These are phyloP conservation scores for Anneissia japonica DNA, from an alignment of 35 echinoderm and acorn worm genomes.

Conservation along the genomic window DNA sequence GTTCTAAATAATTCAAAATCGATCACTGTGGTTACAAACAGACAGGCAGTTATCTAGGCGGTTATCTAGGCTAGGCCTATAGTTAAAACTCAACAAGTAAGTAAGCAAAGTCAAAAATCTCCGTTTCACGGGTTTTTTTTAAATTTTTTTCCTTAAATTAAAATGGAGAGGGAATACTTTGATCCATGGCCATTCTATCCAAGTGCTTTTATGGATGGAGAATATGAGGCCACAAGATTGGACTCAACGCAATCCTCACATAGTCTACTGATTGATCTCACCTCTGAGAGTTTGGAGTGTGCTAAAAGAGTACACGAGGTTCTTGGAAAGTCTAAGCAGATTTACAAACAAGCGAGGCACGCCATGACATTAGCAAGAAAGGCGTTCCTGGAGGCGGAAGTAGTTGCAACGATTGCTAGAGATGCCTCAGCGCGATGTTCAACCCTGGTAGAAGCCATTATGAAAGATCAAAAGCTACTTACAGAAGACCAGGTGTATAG, in stretches of 20 bases:
- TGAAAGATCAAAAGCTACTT: background rate
- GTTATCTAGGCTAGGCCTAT: no score
- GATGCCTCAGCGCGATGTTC: background rate
- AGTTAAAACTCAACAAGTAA: no score
- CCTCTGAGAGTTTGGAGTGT: background rate
- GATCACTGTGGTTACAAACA: no score
- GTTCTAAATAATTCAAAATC: no score
- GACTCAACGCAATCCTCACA: background rate
- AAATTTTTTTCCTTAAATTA: no score
- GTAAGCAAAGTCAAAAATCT: no score
- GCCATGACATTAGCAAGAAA: background rate
- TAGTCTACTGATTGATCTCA: background rate
- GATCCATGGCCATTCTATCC: background rate
- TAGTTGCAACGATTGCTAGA: background rate
- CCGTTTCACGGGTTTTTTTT: no score
- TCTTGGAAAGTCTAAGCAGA: background rate
- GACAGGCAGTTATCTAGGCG: no score
- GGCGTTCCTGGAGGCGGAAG: background rate
- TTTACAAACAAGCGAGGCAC: background rate
- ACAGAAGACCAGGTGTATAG: background rate
- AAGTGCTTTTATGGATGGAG: background rate
- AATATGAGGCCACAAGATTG: background rate
- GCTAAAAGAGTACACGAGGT: background rate
- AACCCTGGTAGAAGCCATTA: background rate
- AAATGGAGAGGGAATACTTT: background rate